phyloP scores from a whole-genome alignment of 2,797 vertebrate genomes.

The Scleropages formosus region DNA sequence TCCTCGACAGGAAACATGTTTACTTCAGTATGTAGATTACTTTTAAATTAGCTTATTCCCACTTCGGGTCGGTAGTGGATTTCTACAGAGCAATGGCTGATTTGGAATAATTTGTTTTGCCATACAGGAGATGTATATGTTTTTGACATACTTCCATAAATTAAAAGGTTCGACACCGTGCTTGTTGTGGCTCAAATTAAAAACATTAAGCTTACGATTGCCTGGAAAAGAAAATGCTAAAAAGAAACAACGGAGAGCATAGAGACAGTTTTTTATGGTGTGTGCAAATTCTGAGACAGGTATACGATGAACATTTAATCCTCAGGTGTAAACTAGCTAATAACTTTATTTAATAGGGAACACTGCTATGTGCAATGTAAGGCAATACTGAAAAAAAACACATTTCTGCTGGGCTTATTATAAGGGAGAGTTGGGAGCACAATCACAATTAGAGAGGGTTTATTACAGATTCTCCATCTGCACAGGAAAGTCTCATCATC shows the following conservation, averaged over 20 bases:
- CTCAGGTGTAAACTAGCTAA: no score
- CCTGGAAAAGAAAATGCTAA: not conserved
- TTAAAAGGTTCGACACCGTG: conserved; percentile 47
- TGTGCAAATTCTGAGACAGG: not conserved
- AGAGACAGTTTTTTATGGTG: not conserved
- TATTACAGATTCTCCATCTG: not conserved
- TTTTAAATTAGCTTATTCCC: conserved; percentile 58
- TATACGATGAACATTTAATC: no score
- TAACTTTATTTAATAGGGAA: not conserved
- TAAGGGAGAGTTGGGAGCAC: conserved; percentile 2
- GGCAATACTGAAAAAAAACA: not conserved
- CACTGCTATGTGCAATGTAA: not conserved
- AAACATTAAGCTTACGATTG: conserved; percentile 10
- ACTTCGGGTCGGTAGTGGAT: conserved; percentile 43
- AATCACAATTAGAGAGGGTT: not conserved
- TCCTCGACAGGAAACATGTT: conserved; percentile 47
- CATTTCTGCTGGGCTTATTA: not conserved
- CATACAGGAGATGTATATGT: conserved; percentile 48
- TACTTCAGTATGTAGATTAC: conserved; percentile 51
- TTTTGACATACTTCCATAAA: conserved; percentile 46
- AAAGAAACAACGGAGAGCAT: not conserved
- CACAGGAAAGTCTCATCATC: not conserved
- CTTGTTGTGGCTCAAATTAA: conserved; percentile 34
- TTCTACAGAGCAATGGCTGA: conserved; percentile 48
- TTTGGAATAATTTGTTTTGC: conserved; percentile 64